Evolutionary conservation across 2,113 vertebrate species (phyloP).

Genomic region (Boleophthalmus pectinirostris): DNA sequence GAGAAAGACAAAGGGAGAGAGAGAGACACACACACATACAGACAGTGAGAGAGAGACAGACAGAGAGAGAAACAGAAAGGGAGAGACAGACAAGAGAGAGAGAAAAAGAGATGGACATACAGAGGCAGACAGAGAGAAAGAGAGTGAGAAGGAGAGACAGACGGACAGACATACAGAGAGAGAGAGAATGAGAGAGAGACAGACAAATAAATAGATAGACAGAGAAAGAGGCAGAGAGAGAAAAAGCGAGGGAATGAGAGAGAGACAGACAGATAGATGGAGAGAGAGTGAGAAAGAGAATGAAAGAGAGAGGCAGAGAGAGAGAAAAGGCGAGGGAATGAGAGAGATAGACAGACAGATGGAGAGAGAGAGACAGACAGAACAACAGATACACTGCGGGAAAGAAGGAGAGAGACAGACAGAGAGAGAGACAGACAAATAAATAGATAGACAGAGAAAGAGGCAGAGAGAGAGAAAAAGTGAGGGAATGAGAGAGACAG

Average conservation of each 20-base stretch:
- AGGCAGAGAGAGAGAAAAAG: conserved; percentile 44
- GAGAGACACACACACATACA: conserved; percentile 19
- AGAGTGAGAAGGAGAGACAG: no score
- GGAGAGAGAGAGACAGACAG: background rate
- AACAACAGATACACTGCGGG: no score
- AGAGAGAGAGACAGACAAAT: no score
- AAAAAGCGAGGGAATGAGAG: conserved; percentile 17
- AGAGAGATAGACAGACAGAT: no score
- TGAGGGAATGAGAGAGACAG: conserved; percentile 18
- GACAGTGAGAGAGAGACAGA: conserved; percentile 45
- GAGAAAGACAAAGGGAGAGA: conserved; percentile 38
- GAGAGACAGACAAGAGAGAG: conserved; percentile 10
- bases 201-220: conserved; percentile 45
- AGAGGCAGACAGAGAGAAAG: background rate
- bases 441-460: conserved; percentile 50
- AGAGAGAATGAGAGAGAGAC: conserved; percentile 47
- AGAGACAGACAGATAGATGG: background rate
- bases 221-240: background rate
- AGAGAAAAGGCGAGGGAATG: conserved; percentile 15
- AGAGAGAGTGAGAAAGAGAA: conserved; percentile 23
- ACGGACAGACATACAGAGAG: conserved; percentile 40
- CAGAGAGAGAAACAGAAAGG: conserved; percentile 50
- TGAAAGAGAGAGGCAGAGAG: conserved; percentile 48
- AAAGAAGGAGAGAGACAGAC: conserved; percentile 16
- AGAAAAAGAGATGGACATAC: conserved; percentile 20